phyloP scores from a whole-genome alignment of 1,140 invertebrate genomes.

The Harpegnathos saltator region DNA sequence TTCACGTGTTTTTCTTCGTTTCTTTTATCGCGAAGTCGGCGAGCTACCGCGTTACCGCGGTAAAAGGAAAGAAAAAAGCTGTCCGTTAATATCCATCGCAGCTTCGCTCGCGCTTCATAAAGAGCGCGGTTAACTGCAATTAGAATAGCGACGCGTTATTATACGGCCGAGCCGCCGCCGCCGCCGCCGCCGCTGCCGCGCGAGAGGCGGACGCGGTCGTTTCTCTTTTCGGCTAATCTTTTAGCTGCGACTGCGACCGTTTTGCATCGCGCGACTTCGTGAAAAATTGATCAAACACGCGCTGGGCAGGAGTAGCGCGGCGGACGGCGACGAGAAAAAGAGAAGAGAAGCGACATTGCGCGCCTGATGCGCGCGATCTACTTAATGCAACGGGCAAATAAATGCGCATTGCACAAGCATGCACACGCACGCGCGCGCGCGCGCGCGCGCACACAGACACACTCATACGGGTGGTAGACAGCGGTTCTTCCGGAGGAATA shows the following conservation, averaged over 20 bases:
- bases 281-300: constrained; percentile 21
- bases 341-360: constrained; percentile 2
- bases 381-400: constrained; percentile 48
- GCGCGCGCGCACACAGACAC: not conserved
- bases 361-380: constrained; percentile 27
- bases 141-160: constrained; percentile 23
- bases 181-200: no score
- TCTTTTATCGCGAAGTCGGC: constrained; percentile 6
- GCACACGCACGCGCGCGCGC: not conserved
- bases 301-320: not conserved
- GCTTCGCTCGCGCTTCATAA: not conserved
- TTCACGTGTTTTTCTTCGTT: no score
- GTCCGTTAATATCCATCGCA: constrained; percentile 9
- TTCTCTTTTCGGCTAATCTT: not conserved
- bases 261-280: not conserved
- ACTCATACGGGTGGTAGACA: no score
- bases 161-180: no score
- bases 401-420: not conserved
- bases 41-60: not conserved
- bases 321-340: not conserved
- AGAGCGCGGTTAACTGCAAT: not conserved
- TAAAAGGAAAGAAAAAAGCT: no score
- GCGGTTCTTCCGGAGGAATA: no score
- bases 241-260: not conserved
- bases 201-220: not conserved